These are phyloP conservation scores for Electrona antarctica DNA, from an alignment of 2,113 vertebrate genomes.

Conservation along the genomic window DNA sequence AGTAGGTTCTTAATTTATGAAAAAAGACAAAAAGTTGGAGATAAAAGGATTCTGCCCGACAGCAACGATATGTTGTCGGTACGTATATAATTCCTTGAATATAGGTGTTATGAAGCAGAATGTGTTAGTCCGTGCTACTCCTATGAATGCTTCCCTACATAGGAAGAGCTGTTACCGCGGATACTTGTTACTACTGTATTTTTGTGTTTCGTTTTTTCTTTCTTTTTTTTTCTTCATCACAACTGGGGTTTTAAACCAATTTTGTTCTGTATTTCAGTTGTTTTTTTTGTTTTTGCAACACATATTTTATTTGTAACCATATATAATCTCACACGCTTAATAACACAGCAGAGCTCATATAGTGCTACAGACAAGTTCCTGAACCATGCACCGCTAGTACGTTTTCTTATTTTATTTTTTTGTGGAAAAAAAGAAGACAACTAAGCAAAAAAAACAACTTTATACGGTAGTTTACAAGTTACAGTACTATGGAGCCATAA, in stretches of 20 bases:
- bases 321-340: conserved; percentile 7
- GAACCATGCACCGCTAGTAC: background rate
- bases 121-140: conserved; percentile 12
- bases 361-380: background rate
- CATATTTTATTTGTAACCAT: background rate
- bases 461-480: background rate
- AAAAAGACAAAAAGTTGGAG: too few species aligned
- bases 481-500: conserved; percentile 19
- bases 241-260: too few species aligned
- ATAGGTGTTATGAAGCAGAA: background rate
- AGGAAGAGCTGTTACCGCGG: conserved; percentile 11
- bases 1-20: background rate
- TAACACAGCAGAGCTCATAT: conserved; percentile 12
- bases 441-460: background rate
- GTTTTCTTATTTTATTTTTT: background rate
- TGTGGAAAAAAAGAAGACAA: too few species aligned
- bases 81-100: conserved; percentile 20
- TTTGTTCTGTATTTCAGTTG: too few species aligned
- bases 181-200: background rate
- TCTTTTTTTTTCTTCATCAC: too few species aligned
- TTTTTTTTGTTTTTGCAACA: background rate
- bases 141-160: conserved; percentile 41
- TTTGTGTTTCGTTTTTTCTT: too few species aligned
- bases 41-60: too few species aligned
- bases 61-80: too few species aligned